Evolutionary conservation across 2,113 vertebrate genomes (phyloP), one percentile per base, ranked within the genome.

Genomic region (Nycticorax nycticorax): DNA sequence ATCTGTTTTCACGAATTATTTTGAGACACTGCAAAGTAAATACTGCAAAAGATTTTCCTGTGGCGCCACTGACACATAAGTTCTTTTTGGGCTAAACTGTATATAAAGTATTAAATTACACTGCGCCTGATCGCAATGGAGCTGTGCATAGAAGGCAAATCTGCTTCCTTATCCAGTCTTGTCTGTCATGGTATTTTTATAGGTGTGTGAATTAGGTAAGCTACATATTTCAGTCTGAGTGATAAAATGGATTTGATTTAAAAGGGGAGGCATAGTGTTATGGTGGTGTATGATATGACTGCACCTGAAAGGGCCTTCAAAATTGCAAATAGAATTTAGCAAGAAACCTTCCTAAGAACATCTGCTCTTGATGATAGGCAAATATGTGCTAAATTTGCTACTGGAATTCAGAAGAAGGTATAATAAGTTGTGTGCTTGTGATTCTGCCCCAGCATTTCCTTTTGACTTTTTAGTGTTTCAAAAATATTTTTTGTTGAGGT

Each of bases 241-340:
- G 74, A 82, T 64, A 89, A 94, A 85, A 75, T 48, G 33, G 48
- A 68, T 83, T 81, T 91, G 43, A 81, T 92, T 84, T 92, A n/a
- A 94, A 95, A 93, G 55, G 73, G 60, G 41, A 80, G 11, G 41
- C 28, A 27, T 2, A 45, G 47, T 88, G 27, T 30, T 88, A 6
- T 52, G 37, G 71, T 89, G 20, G 27, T 52, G 14, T 47, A 39
- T 73, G n/a, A 55, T 67, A 66, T 32, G 47, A 43, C 47, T 47
- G 19, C 13, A 67, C 30, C 41, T 0, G 0, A 81, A 96, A 86
- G 23, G 4, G 48, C 66, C 78, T 90, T 83, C 56, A 80, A 94
- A 93, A 68, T 74, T 88, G 32, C 35, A 80, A 67, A 69, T 33
- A 55, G 53, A 89, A 76, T 72, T 84, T 50, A 82, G 39, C 21